These are phyloP conservation scores for Ptychadena robeensis DNA, from an alignment of 2,797 vertebrate genomes.

Conservation along the genomic window DNA sequence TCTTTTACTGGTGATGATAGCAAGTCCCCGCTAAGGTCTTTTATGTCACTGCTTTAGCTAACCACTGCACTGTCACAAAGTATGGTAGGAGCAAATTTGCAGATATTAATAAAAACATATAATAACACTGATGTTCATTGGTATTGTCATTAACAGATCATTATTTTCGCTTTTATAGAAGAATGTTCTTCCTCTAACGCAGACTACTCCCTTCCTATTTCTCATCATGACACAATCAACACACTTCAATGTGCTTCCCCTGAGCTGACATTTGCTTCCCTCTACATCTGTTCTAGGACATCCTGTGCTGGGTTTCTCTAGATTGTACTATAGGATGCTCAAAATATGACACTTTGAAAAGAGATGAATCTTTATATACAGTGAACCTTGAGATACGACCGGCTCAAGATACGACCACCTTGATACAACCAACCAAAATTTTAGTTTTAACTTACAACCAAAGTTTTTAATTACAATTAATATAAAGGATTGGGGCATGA, in stretches of 20 bases:
- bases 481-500: no score
- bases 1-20: neutral
- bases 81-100: neutral
- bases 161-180: neutral
- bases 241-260: constrained; percentile 5
- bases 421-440: no score
- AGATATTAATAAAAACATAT: neutral
- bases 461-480: no score
- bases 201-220: constrained; percentile 3
- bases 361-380: no score
- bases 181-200: neutral
- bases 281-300: neutral
- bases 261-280: constrained; percentile 19
- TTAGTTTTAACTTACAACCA: no score
- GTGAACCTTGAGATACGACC: no score
- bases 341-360: no score
- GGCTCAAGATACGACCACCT: no score
- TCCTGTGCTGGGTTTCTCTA: no score
- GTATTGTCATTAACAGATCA: neutral
- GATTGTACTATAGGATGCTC: no score
- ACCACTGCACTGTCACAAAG: constrained; percentile 12
- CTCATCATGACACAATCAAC: constrained; percentile 18
- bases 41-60: constrained; percentile 22
- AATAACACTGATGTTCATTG: neutral
- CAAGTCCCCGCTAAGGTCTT: neutral